These are phyloP conservation scores for Hyposoter didymator DNA, from an alignment of 2,888 invertebrate genomes.

Conservation along the genomic window DNA sequence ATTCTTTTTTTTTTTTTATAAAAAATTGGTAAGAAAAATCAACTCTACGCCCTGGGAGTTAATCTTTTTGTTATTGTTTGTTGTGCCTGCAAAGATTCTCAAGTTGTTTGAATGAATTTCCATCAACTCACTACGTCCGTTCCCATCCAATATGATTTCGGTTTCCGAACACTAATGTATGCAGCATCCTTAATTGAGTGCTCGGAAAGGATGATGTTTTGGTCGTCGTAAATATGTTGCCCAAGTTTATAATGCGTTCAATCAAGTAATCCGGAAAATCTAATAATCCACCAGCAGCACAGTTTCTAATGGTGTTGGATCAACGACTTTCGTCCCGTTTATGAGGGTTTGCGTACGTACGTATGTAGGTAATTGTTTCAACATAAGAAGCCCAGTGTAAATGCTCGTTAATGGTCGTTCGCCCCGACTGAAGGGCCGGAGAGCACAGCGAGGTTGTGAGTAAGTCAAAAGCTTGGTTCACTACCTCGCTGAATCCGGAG, in stretches of 20 bases:
- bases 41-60: too few species aligned
- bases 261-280: neutral
- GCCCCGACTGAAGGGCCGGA: conserved; percentile 56
- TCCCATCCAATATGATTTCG: neutral
- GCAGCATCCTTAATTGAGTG: neutral
- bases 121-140: neutral
- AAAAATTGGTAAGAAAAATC: too few species aligned
- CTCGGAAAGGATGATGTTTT: neutral
- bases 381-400: conserved; percentile 61
- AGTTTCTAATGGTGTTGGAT: conserved; percentile 8
- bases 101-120: too few species aligned
- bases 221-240: neutral
- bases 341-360: conserved; percentile 15
- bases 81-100: too few species aligned
- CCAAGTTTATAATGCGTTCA: neutral
- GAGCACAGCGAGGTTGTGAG: conserved; percentile 39
- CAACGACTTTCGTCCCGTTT: neutral
- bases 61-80: too few species aligned
- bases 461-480: conserved; percentile 43
- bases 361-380: conserved; percentile 56
- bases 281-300: conserved; percentile 1
- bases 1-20: too few species aligned
- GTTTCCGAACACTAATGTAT: neutral
- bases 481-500: conserved; percentile 40
- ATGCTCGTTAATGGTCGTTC: conserved; percentile 63